Base-by-base conservation (phyloP, 2,797 vertebrate species). In the Fringilla coelebs region DNA sequence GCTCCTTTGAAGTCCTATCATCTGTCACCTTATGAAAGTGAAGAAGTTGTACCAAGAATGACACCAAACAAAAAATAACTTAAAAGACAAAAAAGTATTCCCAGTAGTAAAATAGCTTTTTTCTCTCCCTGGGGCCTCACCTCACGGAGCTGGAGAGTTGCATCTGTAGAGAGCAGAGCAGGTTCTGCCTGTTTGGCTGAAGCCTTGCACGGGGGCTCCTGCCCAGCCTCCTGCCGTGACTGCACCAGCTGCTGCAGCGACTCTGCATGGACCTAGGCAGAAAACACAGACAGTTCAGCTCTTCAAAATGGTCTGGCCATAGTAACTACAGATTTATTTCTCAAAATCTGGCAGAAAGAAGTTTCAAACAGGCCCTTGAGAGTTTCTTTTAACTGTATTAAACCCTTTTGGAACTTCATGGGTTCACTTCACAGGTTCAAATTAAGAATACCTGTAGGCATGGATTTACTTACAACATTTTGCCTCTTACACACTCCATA, bases 181-280 rank as follows among this genome's bases (percentile, higher is more conserved):
- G 98, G 94, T 89, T 99, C 98, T 36, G 97, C 96, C 88, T 99
- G 99, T 85, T 99, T 99, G 97, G 97, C 98, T 90, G 98, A 97
- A 98, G 98, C 98, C 96, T 98, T 99, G 94, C 97, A 97, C 3
- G 97, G 95, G 66, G 97, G 95, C 86, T 99, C 98, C 61, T 98
- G 99, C 71, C 98, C 97, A 68, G 98, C 96, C 93, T 98, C 98
- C 94, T 98, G 98, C 86, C 98, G 98, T 73, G 98, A 97, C 73
- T 98, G 98, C 34, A 98, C 98, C 92, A 98, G 97, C 93, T 97
- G 98, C 95, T 98, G 98, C 81, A 99, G 97, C 20, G 99, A 97
- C 90, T 99, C 98, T 17, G 97, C 97, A 54, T 99, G 99, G 77
- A 97, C 98, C 99, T 99, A 66, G 14, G 49, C 20, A 83, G 32